Evolutionary conservation across 2,888 invertebrate species (phyloP), one percentile per base, ranked within the genome.

Genomic region (Lasioglossum villosulum): DNA sequence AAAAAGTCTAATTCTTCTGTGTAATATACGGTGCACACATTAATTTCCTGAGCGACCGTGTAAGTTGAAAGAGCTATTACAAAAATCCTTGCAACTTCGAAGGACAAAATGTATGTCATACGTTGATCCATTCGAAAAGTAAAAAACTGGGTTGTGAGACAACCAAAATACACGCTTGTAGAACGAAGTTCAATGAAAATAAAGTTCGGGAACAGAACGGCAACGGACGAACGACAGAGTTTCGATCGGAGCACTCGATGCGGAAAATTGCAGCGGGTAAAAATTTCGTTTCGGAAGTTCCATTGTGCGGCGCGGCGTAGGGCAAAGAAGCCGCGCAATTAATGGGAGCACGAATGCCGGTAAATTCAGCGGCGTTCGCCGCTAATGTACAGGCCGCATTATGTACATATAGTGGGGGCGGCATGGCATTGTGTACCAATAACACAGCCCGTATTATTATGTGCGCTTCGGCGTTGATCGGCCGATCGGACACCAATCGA

Each of bases 401-500:
- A 80, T 85, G 42, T 70, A 45, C 75, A 71, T 76, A 75, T 48
- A 19, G n/a, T 30, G n/a, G 19, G 23, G 19, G 27, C 56, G 27
- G 16, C 48, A 63, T 68, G 73, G 56, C 16, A 73, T 77, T 79
- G 79, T 80, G 63, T 83, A 80, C 82, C 85, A 83, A 90, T 87
- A 90, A 80, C 76, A 74, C 68, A 52, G 68, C 34, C 75, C 63
- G 77, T 80, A 87, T 90, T 87, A 90, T 89, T 86, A 87, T 77
- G 75, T 72, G 37, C 37, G 80, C 76, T 56, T 59, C 75, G 59
- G 23, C 80, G 77, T 83, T 83, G 84, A 81, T 77, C 86, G 70
- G 73, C 73, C 82, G 83, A 88, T 90, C 77, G 84, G 30, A 75
- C 87, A 82, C 76, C 85, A 88, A 90, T 90, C 84, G 83, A 81